phyloP scores from a whole-genome alignment of 2,888 invertebrate genomes.

The Andrena dorsata region DNA sequence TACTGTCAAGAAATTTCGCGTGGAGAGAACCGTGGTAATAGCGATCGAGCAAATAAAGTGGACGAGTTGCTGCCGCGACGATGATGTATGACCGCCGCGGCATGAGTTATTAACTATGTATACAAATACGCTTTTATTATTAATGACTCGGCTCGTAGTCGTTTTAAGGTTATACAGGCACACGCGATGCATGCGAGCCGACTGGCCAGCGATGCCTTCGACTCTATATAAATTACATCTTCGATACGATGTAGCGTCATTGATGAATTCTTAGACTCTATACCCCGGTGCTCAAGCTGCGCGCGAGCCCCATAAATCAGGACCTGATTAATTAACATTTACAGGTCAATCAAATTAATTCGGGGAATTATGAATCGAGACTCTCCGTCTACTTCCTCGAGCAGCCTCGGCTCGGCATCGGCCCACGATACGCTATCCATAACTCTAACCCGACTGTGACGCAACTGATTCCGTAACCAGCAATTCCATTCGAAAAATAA shows the following conservation, averaged over 20 bases:
- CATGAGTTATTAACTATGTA: slow-evolving; percentile 59
- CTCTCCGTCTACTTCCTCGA: slow-evolving; percentile 3
- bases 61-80: slow-evolving; percentile 27
- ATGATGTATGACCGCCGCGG: slow-evolving; percentile 50
- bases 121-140: slow-evolving; percentile 56
- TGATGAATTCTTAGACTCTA: slow-evolving; percentile 22
- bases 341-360: slow-evolving; percentile 28
- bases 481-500: too few species aligned
- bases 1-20: slow-evolving; percentile 22
- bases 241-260: slow-evolving; percentile 21
- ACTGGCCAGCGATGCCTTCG: slow-evolving; percentile 6
- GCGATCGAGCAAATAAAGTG: slow-evolving; percentile 51
- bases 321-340: slow-evolving; percentile 57
- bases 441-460: not conserved
- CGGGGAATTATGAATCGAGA: slow-evolving; percentile 8
- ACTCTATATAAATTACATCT: slow-evolving; percentile 39
- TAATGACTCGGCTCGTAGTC: slow-evolving; percentile 53
- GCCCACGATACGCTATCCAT: not conserved
- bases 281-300: slow-evolving; percentile 8
- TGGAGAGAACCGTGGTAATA: slow-evolving; percentile 23
- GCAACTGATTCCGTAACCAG: not conserved
- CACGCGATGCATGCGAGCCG: slow-evolving; percentile 41
- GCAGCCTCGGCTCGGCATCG: not conserved
- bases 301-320: slow-evolving; percentile 42
- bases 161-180: slow-evolving; percentile 30